Conservation (phyloP, 2,888 invertebrate genomes). For the Harpalus rubripes region DNA sequence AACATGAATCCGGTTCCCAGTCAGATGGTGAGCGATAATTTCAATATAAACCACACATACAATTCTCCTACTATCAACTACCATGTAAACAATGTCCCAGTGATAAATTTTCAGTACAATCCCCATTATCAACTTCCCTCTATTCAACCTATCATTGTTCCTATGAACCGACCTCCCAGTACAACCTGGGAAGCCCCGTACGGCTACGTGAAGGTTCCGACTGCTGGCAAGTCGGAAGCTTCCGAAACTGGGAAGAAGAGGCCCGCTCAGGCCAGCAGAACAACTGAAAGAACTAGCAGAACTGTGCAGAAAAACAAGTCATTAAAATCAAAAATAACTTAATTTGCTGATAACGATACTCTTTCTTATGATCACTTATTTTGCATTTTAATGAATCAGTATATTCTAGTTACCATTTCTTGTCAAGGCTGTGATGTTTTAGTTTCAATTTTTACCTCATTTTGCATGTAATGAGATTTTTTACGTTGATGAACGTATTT, state of each 20-base stretch:
- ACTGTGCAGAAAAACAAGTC: constrained; percentile 48
- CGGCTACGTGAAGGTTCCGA: constrained; percentile 57
- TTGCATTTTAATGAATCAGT: constrained; percentile 56
- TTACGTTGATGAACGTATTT: constrained; percentile 34
- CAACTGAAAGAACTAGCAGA: constrained; percentile 58
- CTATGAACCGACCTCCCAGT: constrained; percentile 26
- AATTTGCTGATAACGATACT: constrained; percentile 52
- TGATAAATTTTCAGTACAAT: constrained; percentile 62
- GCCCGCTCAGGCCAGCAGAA: constrained; percentile 43
- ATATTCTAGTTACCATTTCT: constrained; percentile 41
- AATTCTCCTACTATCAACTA: constrained; percentile 75
- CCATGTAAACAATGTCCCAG: constrained; percentile 71
- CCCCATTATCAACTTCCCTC: constrained; percentile 58
- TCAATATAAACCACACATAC: constrained; percentile 73
- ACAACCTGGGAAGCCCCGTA: constrained; percentile 29
- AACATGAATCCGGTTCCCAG: constrained; percentile 69
- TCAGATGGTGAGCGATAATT: constrained; percentile 73
- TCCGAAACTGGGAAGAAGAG: constrained; percentile 42
- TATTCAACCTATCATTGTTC: constrained; percentile 56
- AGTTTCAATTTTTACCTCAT: constrained; percentile 50
- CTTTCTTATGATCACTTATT: constrained; percentile 58
- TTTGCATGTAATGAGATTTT: constrained; percentile 43
- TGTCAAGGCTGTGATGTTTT: constrained; percentile 39
- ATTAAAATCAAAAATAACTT: constrained; percentile 55
- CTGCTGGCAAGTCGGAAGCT: constrained; percentile 60